Percentiles rank a stretch among this genome's conserved stretches.
phyloP scores from a whole-genome alignment of 2,113 vertebrate genomes.

The Anhinga rufa region DNA sequence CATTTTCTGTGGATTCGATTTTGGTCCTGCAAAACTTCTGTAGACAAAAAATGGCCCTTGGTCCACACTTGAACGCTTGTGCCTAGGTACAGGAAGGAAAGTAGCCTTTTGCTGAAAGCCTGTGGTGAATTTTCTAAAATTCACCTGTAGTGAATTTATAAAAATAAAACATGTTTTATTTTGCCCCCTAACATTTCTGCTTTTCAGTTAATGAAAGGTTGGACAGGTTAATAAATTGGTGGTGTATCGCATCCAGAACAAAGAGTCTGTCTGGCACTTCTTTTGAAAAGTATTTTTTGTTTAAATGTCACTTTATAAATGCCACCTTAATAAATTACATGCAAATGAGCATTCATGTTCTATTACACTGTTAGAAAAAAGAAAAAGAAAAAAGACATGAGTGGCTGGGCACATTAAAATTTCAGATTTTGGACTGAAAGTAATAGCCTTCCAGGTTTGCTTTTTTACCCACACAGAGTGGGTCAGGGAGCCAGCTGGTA shows the following conservation, averaged over 20 bases:
- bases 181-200: neutral
- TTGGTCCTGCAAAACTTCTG: neutral
- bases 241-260: neutral
- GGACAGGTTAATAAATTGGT: neutral
- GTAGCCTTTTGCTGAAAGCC: neutral
- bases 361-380: neutral
- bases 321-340: constrained; percentile 16
- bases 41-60: neutral
- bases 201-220: neutral
- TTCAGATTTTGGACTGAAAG: constrained; percentile 7
- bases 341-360: neutral
- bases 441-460: neutral
- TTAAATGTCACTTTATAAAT: neutral
- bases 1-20: neutral
- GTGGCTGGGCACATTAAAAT: neutral
- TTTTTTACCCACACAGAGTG: neutral
- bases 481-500: neutral
- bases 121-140: neutral
- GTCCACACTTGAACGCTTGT: neutral
- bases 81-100: neutral
- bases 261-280: neutral
- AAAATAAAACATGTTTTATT: neutral
- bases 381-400: neutral
- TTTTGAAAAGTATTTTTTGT: neutral
- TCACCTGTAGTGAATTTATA: neutral